Evolutionary conservation across 2,888 invertebrate species (phyloP).

Genomic region (Calameuta pallipes): DNA sequence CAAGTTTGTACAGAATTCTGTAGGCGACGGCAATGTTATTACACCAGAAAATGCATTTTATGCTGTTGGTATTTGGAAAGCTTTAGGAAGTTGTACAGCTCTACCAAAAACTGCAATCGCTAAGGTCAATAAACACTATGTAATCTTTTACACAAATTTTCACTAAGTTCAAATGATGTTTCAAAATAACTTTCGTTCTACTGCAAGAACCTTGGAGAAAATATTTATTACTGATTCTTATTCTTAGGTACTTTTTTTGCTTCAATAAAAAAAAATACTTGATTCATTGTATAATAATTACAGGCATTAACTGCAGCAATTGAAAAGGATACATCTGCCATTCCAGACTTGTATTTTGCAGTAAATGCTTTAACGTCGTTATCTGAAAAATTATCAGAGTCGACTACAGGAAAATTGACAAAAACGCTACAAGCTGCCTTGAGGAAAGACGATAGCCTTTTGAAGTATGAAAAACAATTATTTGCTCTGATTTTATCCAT

Average conservation of each 20-base stretch:
- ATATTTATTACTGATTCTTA: conserved; percentile 27
- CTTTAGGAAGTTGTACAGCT: conserved; percentile 70
- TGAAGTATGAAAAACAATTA: conserved; percentile 69
- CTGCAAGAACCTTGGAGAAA: conserved; percentile 49
- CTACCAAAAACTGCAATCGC: conserved; percentile 68
- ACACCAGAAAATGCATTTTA: conserved; percentile 71
- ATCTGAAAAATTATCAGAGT: conserved; percentile 74
- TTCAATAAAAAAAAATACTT: conserved; percentile 16
- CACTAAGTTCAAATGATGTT: conserved; percentile 40
- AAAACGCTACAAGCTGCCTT: conserved; percentile 80
- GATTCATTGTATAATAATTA: conserved; percentile 6
- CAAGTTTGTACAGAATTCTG: conserved; percentile 62
- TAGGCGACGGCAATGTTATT: conserved; percentile 55
- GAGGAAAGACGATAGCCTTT: conserved; percentile 86
- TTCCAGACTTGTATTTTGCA: conserved; percentile 81
- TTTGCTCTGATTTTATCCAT: conserved; percentile 7
- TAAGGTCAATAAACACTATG: conserved; percentile 54
- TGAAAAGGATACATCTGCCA: conserved; percentile 75
- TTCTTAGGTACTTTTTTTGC: background rate
- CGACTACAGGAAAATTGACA: conserved; percentile 73
- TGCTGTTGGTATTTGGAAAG: conserved; percentile 73
- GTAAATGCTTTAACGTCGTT: conserved; percentile 77
- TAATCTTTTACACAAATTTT: conserved; percentile 16
- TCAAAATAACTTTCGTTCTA: conserved; percentile 55
- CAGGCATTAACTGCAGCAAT: conserved; percentile 69